Percentiles rank a stretch among this genome's conserved stretches.
Conservation (phyloP, 2,888 invertebrate species). For the Heteropelma amictum region DNA sequence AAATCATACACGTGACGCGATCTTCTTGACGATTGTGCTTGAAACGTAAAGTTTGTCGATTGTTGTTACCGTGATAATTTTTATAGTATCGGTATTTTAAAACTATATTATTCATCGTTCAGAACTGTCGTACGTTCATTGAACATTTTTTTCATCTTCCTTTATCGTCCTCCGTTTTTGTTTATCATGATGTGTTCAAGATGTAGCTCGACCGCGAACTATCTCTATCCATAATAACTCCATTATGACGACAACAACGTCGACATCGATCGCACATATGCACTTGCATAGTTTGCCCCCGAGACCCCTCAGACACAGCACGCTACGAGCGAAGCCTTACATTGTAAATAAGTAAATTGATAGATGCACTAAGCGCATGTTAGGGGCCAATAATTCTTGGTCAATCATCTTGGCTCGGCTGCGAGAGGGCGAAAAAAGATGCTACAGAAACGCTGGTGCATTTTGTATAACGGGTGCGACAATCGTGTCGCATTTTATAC, state of each 20-base stretch:
- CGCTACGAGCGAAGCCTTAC: slow-evolving; percentile 62
- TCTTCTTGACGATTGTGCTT: too few relatives aligned
- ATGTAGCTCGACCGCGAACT: not conserved
- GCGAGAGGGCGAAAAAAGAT: slow-evolving; percentile 4
- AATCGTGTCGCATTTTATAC: not conserved
- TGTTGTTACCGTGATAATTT: too few relatives aligned
- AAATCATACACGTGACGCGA: too few relatives aligned
- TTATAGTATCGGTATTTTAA: too few relatives aligned
- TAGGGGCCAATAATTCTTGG: slow-evolving; percentile 68
- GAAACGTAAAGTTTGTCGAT: too few relatives aligned
- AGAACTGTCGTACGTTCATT: too few relatives aligned
- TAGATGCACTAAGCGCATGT: slow-evolving; percentile 62
- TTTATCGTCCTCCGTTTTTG: not conserved
- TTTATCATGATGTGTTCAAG: not conserved
- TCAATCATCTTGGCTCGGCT: slow-evolving; percentile 60
- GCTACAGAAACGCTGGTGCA: slow-evolving; percentile 45
- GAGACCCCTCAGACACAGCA: slow-evolving; percentile 4
- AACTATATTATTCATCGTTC: too few relatives aligned
- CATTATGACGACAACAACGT: not conserved
- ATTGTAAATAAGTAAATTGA: slow-evolving; percentile 66
- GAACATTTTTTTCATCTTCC: not conserved
- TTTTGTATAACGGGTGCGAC: slow-evolving; percentile 39
- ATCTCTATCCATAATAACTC: slow-evolving; percentile 8
- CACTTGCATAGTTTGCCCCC: slow-evolving; percentile 32
- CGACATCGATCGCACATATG: slow-evolving; percentile 9